phyloP scores from a whole-genome alignment of 1,140 invertebrate species.

The Drosophila jambulina region DNA sequence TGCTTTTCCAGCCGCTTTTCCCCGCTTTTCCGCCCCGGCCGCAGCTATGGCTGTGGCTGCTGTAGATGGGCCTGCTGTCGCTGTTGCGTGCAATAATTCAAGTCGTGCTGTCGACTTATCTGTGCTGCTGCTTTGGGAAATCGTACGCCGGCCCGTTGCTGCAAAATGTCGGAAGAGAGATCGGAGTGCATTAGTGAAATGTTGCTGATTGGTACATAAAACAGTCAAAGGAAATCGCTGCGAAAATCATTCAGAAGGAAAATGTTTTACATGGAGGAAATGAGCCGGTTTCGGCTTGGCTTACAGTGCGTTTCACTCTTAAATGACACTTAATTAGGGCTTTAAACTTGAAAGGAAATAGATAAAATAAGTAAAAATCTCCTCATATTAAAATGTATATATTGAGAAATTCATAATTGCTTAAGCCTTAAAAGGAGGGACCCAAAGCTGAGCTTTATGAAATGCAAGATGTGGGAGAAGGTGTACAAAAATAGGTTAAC shows the following conservation, averaged over 20 bases:
- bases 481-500: neutral
- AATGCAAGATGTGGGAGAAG: neutral
- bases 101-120: constrained; percentile 84
- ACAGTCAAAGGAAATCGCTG: constrained; percentile 24
- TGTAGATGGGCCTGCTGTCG: constrained; percentile 36
- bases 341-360: neutral
- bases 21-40: constrained; percentile 39
- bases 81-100: constrained; percentile 83
- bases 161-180: constrained; percentile 63
- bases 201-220: constrained; percentile 44
- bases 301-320: constrained; percentile 8
- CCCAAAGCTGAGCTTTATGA: neutral
- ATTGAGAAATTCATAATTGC: neutral
- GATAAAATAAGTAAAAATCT: neutral
- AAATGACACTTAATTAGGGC: neutral
- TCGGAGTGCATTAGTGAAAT: constrained; percentile 60
- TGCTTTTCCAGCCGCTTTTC: constrained; percentile 39
- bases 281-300: constrained; percentile 6
- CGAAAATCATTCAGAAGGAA: constrained; percentile 35
- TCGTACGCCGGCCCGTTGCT: constrained; percentile 74
- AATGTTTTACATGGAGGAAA: constrained; percentile 17
- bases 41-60: constrained; percentile 29
- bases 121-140: constrained; percentile 77
- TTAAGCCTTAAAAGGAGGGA: neutral
- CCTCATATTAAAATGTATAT: neutral